Evolutionary conservation across 2,113 vertebrate genomes (phyloP), one percentile per base, ranked within the genome.

Genomic region (Morone chrysops): DNA sequence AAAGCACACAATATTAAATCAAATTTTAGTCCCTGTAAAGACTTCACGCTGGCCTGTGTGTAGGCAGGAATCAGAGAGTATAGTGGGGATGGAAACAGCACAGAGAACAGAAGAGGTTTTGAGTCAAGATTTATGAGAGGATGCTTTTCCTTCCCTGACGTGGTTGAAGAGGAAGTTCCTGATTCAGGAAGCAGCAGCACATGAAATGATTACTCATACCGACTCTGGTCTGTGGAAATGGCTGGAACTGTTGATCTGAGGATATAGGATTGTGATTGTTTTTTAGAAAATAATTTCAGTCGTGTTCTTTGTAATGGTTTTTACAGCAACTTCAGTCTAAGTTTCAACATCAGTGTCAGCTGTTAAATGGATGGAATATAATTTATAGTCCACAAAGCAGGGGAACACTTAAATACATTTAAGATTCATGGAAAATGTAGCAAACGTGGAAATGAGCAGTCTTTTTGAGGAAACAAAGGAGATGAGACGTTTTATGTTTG

Each of bases 151-250:
- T 88, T 70, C 72, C 56, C 67, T 25, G 70, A 81, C 77, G 66
- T 80, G 83, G 78, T 67, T 80, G 53, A 78, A 72, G 88, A 75
- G 75, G 76, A 89, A 77, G 43, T 71, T 88, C 65, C 85, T 83
- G 79, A 87, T 81, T 82, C 73, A 56, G 85, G 80, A 88, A 71
- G 77, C 61, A 47, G 78, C 66, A 20, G 67, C 77, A 73, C 81
- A 83, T 84, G 5, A 86, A 85, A 75, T 83, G 73, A 89, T 78
- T 73, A 80, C 85, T 60, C 80, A 50, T 54, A 10, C 17, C 4
- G 50, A 60, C 51, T 25, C 1, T 43, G 67, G 40, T 85, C 54
- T 63, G 68, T 70, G 45, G 66, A 81, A 72, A 80, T 38, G 59
- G 17, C 54, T 80, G 17, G 11, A 83, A 70, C 54, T 70, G 53